Percentiles rank a stretch among this genome's conserved stretches.
Conservation (phyloP, 2,888 invertebrate genomes). For the Ectemnius cavifrons region DNA sequence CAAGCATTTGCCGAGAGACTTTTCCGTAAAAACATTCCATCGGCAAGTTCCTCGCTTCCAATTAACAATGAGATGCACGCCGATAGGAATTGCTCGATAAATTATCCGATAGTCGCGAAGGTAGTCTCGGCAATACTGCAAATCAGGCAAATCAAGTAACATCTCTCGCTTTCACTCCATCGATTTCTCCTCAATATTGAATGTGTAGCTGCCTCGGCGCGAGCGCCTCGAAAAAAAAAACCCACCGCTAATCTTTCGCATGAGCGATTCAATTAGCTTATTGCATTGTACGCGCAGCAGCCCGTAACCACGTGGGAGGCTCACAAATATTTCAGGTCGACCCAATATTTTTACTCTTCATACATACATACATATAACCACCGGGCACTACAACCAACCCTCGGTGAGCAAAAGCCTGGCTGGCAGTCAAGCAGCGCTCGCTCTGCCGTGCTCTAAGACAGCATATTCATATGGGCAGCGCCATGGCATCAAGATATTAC, state of each 20-base stretch:
- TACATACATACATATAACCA: background rate
- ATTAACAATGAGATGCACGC: background rate
- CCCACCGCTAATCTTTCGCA: background rate
- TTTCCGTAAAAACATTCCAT: background rate
- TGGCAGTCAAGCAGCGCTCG: background rate
- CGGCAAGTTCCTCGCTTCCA: background rate
- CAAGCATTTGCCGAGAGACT: constrained; percentile 19
- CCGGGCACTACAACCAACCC: constrained; percentile 1
- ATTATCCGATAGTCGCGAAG: background rate
- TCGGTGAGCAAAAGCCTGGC: background rate
- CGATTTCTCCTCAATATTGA: constrained; percentile 1
- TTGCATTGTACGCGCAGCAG: background rate
- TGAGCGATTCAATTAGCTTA: constrained; percentile 9
- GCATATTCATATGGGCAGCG: constrained; percentile 4
- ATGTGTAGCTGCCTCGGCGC: background rate
- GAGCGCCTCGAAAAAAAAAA: background rate
- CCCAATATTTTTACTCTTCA: constrained; percentile 2
- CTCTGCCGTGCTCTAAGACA: background rate
- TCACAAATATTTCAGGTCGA: constrained; percentile 3
- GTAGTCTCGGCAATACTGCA: background rate
- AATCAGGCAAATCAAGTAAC: constrained; percentile 1
- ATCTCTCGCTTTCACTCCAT: background rate
- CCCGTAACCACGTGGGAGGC: background rate
- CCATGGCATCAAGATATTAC: constrained; percentile 39
- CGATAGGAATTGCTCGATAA: background rate